phyloP scores from a whole-genome alignment of 2,797 vertebrate genomes.

The Psittacula echo region DNA sequence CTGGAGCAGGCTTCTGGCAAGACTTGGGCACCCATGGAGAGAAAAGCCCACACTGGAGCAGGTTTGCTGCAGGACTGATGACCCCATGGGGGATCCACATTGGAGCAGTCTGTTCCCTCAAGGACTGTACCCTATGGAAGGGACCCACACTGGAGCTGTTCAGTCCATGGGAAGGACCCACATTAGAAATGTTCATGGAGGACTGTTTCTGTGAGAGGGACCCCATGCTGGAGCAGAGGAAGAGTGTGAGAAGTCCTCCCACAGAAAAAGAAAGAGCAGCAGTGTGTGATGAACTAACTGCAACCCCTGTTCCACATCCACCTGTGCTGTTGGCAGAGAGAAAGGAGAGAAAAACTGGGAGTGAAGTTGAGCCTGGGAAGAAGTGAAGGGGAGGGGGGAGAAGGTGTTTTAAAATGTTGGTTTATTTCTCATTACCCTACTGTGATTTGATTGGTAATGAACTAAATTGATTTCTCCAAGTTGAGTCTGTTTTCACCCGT shows the following conservation, averaged over 20 bases:
- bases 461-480: background rate
- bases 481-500: background rate
- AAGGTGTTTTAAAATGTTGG: background rate
- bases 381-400: accelerated
- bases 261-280: background rate
- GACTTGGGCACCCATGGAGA: background rate
- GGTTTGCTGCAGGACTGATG: background rate
- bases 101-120: background rate
- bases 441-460: background rate
- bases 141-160: accelerated
- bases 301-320: background rate
- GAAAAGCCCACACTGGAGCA: background rate
- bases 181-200: no score
- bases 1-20: background rate
- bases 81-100: accelerated
- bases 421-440: background rate
- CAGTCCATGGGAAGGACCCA: background rate
- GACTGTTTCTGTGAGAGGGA: background rate
- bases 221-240: background rate
- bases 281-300: background rate
- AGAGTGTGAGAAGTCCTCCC: background rate
- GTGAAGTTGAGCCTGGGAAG: background rate
- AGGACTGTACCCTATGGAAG: background rate
- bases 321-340: accelerated
- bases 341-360: background rate